Evolutionary conservation across 2,888 invertebrate species (phyloP).

Genomic region (Trissoscelio sp.): DNA sequence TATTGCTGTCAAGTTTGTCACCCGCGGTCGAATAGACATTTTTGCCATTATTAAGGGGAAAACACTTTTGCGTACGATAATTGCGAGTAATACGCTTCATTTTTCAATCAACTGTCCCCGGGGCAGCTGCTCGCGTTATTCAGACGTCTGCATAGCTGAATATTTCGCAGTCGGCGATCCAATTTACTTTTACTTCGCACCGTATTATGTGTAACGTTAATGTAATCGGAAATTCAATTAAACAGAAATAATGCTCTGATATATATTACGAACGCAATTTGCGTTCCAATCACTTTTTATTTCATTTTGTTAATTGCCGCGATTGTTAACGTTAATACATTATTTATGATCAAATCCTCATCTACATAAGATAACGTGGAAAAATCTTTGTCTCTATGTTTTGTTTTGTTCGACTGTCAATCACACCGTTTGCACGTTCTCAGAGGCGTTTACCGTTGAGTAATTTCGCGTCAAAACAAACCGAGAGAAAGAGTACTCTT

Average conservation of each 20-base stretch:
- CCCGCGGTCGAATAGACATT: slow-evolving; percentile 8
- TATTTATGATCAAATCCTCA: slow-evolving; percentile 3
- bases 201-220: slow-evolving; percentile 30
- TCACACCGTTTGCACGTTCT: background rate
- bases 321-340: slow-evolving; percentile 21
- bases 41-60: slow-evolving; percentile 3
- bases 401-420: slow-evolving; percentile 17
- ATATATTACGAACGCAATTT: background rate
- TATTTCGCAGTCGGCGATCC: slow-evolving; percentile 18
- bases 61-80: slow-evolving; percentile 19
- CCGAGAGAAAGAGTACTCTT: background rate
- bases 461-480: slow-evolving; percentile 40
- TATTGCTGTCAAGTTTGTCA: slow-evolving; percentile 10
- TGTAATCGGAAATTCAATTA: slow-evolving; percentile 19
- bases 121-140: slow-evolving; percentile 28
- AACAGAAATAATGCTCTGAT: slow-evolving; percentile 8
- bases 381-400: background rate
- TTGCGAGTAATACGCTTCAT: slow-evolving; percentile 30
- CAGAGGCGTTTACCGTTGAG: slow-evolving; percentile 20
- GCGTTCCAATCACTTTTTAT: background rate
- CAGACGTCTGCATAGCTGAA: slow-evolving; percentile 27
- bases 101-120: slow-evolving; percentile 30
- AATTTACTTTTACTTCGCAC: slow-evolving; percentile 42
- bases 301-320: background rate
- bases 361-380: slow-evolving; percentile 6